phyloP scores from a whole-genome alignment of 2,113 vertebrate genomes.

The Cichladusa arquata region DNA sequence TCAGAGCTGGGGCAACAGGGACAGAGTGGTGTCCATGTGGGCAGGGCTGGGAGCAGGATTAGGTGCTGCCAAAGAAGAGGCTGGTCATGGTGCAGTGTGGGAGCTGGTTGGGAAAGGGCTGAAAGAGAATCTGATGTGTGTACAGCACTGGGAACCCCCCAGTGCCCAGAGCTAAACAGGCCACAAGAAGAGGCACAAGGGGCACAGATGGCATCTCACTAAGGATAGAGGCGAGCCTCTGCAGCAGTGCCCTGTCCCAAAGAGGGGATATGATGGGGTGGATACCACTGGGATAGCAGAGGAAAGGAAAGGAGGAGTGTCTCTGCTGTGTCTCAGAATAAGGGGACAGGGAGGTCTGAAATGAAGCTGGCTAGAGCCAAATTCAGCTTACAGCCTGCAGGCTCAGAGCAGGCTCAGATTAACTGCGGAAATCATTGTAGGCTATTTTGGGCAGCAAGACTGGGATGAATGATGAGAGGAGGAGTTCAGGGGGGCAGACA shows the following conservation, averaged over 20 bases:
- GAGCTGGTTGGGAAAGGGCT: background rate
- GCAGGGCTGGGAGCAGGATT: background rate
- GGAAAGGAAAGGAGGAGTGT: background rate
- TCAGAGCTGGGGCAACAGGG: background rate
- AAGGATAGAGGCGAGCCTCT: background rate
- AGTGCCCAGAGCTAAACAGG: background rate
- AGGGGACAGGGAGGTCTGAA: background rate
- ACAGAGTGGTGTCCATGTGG: accelerated
- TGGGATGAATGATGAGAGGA: background rate
- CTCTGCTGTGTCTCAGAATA: background rate
- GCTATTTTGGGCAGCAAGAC: conserved; percentile 20
- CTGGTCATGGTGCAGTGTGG: background rate
- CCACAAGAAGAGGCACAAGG: accelerated
- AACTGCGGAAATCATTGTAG: background rate
- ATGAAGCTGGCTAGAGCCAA: background rate
- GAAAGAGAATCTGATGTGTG: background rate
- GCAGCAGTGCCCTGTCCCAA: background rate
- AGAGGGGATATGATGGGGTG: background rate
- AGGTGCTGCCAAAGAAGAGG: background rate
- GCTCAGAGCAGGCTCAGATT: background rate
- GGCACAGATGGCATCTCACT: background rate
- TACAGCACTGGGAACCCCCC: background rate
- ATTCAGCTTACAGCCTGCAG: background rate
- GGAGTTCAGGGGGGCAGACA: background rate
- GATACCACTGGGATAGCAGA: background rate